phyloP scores from a whole-genome alignment of 2,797 vertebrate genomes.

The Cirrhinus mrigala region DNA sequence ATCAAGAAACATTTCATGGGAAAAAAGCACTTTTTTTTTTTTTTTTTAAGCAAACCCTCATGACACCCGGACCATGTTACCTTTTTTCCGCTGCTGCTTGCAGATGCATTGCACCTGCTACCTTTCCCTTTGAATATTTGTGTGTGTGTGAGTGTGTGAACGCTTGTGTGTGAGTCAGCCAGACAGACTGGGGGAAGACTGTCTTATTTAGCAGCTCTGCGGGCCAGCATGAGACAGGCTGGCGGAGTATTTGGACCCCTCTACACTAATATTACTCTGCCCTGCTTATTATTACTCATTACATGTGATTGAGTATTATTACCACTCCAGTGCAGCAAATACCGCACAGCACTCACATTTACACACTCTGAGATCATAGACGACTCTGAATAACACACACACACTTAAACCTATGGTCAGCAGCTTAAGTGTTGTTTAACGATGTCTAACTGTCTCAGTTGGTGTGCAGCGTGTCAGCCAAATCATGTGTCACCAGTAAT shows the following conservation, averaged over 20 bases:
- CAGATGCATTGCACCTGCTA: conserved; percentile 56
- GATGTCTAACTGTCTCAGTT: conserved; percentile 11
- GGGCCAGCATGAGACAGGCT: conserved; percentile 50
- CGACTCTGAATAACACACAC: conserved; percentile 35
- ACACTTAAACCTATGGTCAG: conserved; percentile 34
- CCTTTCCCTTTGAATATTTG: conserved; percentile 18
- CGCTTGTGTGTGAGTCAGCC: conserved; percentile 26
- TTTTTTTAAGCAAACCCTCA: conserved; percentile 34
- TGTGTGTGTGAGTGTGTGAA: conserved; percentile 14
- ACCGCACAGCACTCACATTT: conserved; percentile 45
- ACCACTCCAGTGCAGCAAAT: conserved; percentile 49
- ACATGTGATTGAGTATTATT: conserved; percentile 52
- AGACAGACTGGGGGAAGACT: conserved; percentile 45
- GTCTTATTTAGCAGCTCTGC: conserved; percentile 53
- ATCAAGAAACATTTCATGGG: conserved; percentile 41
- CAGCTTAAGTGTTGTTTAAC: conserved; percentile 30
- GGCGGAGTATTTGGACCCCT: conserved; percentile 56
- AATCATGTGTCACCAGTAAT: conserved; percentile 21
- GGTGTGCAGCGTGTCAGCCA: conserved; percentile 10
- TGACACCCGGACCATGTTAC: conserved; percentile 49
- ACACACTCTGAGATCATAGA: conserved; percentile 53
- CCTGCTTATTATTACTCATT: conserved; percentile 54
- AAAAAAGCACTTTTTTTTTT: conserved; percentile 21
- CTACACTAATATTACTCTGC: conserved; percentile 54
- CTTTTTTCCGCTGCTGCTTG: conserved; percentile 38